A percentile compares a stretch with the other conserved stretches of the same genome.
Evolutionary conservation across 2,113 vertebrate species (phyloP).

Genomic region (Sylvia atricapilla): DNA sequence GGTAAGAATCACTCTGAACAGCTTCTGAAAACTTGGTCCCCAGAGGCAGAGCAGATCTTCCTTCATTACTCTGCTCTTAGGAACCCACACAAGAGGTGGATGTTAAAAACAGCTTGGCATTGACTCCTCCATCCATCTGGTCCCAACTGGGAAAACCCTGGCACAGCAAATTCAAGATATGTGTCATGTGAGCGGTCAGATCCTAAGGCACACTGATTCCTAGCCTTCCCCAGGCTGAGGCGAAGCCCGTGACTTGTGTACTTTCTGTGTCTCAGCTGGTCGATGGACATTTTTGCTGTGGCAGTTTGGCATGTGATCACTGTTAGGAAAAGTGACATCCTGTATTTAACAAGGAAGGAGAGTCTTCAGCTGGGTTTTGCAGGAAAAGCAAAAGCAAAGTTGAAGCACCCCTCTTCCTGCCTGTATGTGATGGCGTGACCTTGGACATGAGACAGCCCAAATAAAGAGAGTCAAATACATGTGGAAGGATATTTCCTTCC

Average conservation of each 20-base stretch:
- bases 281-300: not conserved
- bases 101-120: not conserved
- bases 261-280: not conserved
- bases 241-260: rapidly evolving
- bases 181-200: not conserved
- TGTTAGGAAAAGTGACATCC: not conserved
- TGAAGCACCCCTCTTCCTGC: not conserved
- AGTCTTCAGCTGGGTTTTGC: not conserved
- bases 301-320: not conserved
- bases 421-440: not conserved
- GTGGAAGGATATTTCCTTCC: not conserved
- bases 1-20: rapidly evolving
- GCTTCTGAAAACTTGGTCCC: not conserved
- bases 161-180: not conserved
- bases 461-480: not conserved
- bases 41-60: not conserved
- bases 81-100: not conserved
- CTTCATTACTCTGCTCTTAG: not conserved
- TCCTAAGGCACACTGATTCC: not conserved
- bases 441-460: not conserved
- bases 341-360: not conserved
- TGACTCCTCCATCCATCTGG: not conserved
- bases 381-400: not conserved
- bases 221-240: not conserved
- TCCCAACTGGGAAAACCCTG: not conserved